Base-by-base conservation (phyloP, 1,140 invertebrate species). In the Pygmarrhopalites habei region DNA sequence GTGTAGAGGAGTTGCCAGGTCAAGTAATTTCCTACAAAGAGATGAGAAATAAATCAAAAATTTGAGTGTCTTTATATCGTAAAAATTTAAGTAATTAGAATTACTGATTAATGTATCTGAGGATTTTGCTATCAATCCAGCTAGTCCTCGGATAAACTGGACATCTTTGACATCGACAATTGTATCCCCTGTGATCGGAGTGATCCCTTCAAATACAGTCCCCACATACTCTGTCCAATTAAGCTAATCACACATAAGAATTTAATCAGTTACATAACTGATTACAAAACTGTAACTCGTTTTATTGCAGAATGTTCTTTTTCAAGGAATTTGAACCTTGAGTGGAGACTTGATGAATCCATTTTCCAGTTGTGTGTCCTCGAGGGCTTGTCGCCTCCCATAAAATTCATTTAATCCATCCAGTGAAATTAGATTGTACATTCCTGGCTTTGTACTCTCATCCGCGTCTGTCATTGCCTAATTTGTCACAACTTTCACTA, bases 171-270 rank as follows among this genome's bases (percentile, higher is more conserved):
- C 62, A 39, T 63, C 65, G 7, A 71, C 51, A 39, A 61, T 43
- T 14, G 56, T 65, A 29, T 61, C 58, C 2, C 66, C 60, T 10
- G 19, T 60, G 5, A 71, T 51, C 25, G 32, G 23, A 12, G 44
- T 44, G 30, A 61, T 43, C 1, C 41, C 32, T 19, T 67, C 64
- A 51, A 67, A 67, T 12, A 68, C 17, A 12, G 58, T 63, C 12
- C 51, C 28, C 14, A 67, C 53, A 47, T 71, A 71, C 26, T 71
- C 69, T 1, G 53, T 66, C 69, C 69, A 71, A 49, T 71, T 66
- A 47, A 71, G 66, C 63, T 67, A 30, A 26, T 28, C 44, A n/a
- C 29, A 49, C 7, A 39, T 39, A 39, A 10, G 10, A 39, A 39
- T 17, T 17, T 10, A 39, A 10, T 39, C 17, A 10, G 17, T 39